Evolutionary conservation across 2,113 vertebrate species (phyloP), one percentile per base, ranked within the genome.

Genomic region (Gallinago jamesoni): DNA sequence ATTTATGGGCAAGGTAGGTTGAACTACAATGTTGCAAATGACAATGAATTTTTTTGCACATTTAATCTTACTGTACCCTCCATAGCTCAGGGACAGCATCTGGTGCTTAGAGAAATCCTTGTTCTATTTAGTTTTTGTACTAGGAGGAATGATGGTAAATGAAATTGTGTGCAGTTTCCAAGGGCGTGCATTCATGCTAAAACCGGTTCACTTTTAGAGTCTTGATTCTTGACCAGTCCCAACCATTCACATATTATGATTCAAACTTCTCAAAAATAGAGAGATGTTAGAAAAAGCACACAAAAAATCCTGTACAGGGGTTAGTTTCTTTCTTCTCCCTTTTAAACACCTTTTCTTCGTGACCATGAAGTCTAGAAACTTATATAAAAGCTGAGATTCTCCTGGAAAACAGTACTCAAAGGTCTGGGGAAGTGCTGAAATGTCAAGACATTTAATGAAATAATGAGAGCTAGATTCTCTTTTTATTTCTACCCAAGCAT

Each of bases 121-220:
- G 1, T 77, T 85, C 37, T 66, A 28, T 93, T 90, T 57, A 79
- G 22, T 47, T 83, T 76, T 96, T 88, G 50, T 90, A 8, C 63
- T 85, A 13, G 70, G 41, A 79, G n/a, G 31, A 88, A 62, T 43
- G 25, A 91, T 0, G 3, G 55, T 77, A 70, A 86, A 90, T 84
- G 14, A 59, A 83, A 56, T 28, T 10, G 21, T 59, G 20, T 57
- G 23, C 79, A 8, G 28, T 69, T 87, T 93, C 78, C 87, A 96
- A 96, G 94, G 78, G 47, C 87, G 67, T 50, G 14, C n/a, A 80
- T 95, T 96, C 87, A 70, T 59, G 47, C 43, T 59, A 74, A 89
- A 80, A 77, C 35, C 15, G 20, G 8, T 74, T 75, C 43, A 41
- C 24, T 25, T 93, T 89, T 82, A 55, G 14, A 56, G 67, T 55